phyloP scores from a whole-genome alignment of 2,797 vertebrate species.

The Oreochromis mossambicus region DNA sequence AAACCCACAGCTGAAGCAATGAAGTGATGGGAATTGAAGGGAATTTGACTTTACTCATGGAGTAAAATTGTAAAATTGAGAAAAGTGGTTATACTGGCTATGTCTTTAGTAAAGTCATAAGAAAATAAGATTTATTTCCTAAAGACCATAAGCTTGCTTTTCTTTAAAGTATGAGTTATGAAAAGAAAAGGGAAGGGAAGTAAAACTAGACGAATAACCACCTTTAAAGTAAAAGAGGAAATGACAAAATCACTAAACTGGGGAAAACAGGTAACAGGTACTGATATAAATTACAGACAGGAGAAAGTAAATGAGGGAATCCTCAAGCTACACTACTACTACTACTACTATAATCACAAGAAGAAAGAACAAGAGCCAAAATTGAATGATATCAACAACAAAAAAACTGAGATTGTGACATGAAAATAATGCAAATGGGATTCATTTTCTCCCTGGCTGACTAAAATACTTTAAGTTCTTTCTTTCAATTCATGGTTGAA shows the following conservation, averaged over 20 bases:
- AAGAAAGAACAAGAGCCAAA: accelerated
- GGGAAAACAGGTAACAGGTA: not conserved
- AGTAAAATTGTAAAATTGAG: not conserved
- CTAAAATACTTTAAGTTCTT: not conserved
- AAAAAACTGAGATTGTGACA: not conserved
- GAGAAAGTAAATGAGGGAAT: not conserved
- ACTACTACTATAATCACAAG: not conserved
- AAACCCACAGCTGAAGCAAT: not conserved
- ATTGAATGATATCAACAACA: not conserved
- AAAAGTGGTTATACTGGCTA: not conserved
- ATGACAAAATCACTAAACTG: not conserved
- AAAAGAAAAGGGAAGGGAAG: not conserved
- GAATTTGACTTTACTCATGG: not conserved
- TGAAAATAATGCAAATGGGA: not conserved
- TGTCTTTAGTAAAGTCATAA: not conserved
- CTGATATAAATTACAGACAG: not conserved
- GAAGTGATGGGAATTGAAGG: not conserved
- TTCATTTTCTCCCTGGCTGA: not conserved
- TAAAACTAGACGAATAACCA: not conserved
- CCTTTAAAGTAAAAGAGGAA: not conserved
- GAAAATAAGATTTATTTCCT: not conserved
- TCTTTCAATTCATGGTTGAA: not conserved
- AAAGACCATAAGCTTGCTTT: not conserved
- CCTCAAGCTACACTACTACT: not conserved
- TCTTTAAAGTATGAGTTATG: not conserved